Base-by-base conservation (phyloP, 2,888 invertebrate species). In the Drosophila pegasa region DNA sequence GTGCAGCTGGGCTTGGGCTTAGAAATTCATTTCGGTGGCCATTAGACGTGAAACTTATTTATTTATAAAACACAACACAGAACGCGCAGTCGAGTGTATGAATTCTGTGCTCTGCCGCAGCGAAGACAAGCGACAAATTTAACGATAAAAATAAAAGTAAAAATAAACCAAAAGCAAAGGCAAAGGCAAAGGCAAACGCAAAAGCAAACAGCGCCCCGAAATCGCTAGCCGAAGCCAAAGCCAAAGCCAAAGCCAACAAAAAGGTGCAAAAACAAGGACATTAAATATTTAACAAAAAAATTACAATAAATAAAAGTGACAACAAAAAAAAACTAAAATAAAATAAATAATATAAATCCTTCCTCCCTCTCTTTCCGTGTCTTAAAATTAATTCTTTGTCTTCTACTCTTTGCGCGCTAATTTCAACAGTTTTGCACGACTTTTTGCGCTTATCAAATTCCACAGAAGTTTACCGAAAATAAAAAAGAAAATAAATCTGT, bases 11-110 rank as follows among this genome's bases (percentile, higher is more conserved):
- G 80, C 79, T 75, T 82, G 55, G 75, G 73, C 68, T 77, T 67
- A 60, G 65, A 86, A 72, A 75, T 82, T 70, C 64, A 82, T 75
- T 80, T 80, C 29, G 61, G 64, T 82, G 70, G 75, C 70, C 67
- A 70, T 80, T 70, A 60, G 48, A 61, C 66, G 78, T 72, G 62
- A 82, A 72, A 64, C 67, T 72, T 67, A 81, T 72, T 82, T 82
- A 81, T 81, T 87, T 82, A 75, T 82, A 88, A 79, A 77, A 60
- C 68, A 69, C 51, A 72, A 69, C 55, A 72, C 71, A 75, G 29
- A 45, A 57, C 76, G 77, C 71, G 82, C 88, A 88, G 77, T 82
- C 88, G 64, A 88, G 86, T 85, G 82, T 85, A 85, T 85, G 74
- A 81, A 81, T 65, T 68, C 37, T 35, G 64, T 70, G 70, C 75